Evolutionary conservation across 2,888 invertebrate genomes (phyloP).

Genomic region (Apomyelois bistriatella): DNA sequence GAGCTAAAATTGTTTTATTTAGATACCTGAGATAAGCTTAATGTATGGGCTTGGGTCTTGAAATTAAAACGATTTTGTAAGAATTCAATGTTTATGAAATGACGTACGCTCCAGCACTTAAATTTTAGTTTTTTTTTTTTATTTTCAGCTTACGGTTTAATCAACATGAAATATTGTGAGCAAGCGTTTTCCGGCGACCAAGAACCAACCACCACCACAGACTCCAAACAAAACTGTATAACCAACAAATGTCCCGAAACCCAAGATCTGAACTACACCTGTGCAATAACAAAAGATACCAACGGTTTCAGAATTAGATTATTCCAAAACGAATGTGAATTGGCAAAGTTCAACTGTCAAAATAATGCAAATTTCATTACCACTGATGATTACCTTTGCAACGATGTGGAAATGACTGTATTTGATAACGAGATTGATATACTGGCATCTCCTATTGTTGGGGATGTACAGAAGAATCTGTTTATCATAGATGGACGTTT

Average conservation of each 20-base stretch:
- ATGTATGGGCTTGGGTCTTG: no score
- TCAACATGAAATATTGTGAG: slow-evolving; percentile 44
- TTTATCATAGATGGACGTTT: slow-evolving; percentile 45
- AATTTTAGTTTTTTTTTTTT: no score
- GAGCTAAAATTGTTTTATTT: no score
- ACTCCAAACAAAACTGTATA: background rate
- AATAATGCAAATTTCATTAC: slow-evolving; percentile 32
- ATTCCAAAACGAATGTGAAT: slow-evolving; percentile 47
- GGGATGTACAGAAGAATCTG: slow-evolving; percentile 28
- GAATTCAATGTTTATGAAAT: no score
- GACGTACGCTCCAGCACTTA: no score
- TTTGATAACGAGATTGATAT: slow-evolving; percentile 4
- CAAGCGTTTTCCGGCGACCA: slow-evolving; percentile 22
- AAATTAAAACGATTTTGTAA: no score
- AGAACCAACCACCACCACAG: background rate
- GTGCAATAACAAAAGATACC: slow-evolving; percentile 47
- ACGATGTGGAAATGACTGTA: slow-evolving; percentile 21
- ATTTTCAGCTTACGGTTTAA: slow-evolving; percentile 41
- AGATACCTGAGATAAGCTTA: no score
- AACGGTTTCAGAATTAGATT: slow-evolving; percentile 46
- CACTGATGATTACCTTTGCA: slow-evolving; percentile 49
- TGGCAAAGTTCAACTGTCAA: slow-evolving; percentile 48
- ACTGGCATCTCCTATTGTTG: background rate
- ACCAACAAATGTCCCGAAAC: background rate
- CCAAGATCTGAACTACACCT: slow-evolving; percentile 29